Conservation (phyloP, 2,797 vertebrate species). For the Cygnus olor region DNA sequence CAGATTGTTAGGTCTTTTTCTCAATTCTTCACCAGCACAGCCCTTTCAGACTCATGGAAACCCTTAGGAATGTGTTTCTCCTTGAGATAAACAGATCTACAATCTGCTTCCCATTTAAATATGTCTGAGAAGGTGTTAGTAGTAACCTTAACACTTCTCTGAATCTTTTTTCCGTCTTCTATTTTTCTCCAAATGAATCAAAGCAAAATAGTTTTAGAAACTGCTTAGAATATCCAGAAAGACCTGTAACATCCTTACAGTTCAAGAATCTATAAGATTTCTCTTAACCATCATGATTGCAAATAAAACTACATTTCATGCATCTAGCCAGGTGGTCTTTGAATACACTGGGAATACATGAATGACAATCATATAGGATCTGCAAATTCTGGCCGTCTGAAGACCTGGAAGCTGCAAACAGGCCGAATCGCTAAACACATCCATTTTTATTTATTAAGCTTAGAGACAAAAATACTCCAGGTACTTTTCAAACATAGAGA, state of each 20-base stretch:
- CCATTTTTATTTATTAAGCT: not conserved
- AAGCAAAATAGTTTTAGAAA: not conserved
- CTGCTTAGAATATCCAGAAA: not conserved
- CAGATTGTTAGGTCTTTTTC: not conserved
- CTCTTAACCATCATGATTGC: not conserved
- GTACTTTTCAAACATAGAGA: not conserved
- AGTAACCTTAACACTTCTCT: not conserved
- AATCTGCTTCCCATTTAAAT: not conserved
- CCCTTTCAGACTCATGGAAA: not conserved
- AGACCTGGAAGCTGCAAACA: not conserved
- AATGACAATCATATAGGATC: not conserved
- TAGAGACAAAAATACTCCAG: not conserved
- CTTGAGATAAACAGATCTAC: not conserved
- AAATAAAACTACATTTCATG: not conserved
- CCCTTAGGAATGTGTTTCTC: not conserved
- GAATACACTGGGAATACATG: accelerated
- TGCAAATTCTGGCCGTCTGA: not conserved
- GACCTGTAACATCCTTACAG: not conserved
- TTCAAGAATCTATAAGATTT: not conserved
- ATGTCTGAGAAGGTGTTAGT: not conserved
- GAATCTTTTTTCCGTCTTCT: not conserved
- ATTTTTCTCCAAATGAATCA: not conserved
- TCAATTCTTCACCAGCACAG: not conserved
- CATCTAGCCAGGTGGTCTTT: not conserved
- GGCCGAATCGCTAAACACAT: not conserved